Percentiles rank a stretch among this genome's conserved stretches.
Conservation (phyloP, 2,113 vertebrate species). For the Mungos mungo region DNA sequence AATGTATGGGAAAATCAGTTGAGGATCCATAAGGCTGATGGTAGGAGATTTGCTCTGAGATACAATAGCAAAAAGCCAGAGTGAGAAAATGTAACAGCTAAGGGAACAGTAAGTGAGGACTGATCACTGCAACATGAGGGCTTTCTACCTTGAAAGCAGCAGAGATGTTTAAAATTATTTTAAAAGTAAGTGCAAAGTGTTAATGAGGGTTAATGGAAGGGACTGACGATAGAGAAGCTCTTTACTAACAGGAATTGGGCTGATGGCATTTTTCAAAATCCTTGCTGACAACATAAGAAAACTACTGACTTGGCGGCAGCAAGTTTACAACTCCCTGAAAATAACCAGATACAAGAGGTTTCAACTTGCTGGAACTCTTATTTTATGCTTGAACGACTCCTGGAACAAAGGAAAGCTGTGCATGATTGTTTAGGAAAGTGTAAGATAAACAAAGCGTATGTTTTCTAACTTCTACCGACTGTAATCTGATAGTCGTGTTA, state of each 20-base stretch:
- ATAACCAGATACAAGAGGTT: constrained; percentile 74
- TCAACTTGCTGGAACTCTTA: constrained; percentile 72
- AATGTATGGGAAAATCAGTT: background rate
- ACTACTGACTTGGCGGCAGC: constrained; percentile 61
- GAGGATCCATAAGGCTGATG: background rate
- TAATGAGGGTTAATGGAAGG: constrained; percentile 61
- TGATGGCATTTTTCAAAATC: constrained; percentile 13
- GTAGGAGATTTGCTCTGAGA: background rate
- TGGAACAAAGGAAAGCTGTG: constrained; percentile 70
- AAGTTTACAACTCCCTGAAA: constrained; percentile 68
- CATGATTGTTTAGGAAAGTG: constrained; percentile 68
- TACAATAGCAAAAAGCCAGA: background rate
- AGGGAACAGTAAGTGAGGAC: background rate
- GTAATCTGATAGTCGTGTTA: constrained; percentile 58
- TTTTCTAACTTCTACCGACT: constrained; percentile 68
- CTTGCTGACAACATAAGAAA: constrained; percentile 58
- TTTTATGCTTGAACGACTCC: constrained; percentile 72
- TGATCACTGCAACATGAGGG: background rate
- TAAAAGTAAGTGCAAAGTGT: constrained; percentile 46
- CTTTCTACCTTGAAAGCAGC: constrained; percentile 28
- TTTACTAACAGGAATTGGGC: constrained; percentile 42
- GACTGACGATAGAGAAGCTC: constrained; percentile 8
- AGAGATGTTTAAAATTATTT: constrained; percentile 43
- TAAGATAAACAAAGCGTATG: constrained; percentile 72
- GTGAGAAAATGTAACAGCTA: background rate